These are phyloP conservation scores for Melanerpes aurifrons DNA, from an alignment of 2,113 vertebrate species.

Conservation along the genomic window DNA sequence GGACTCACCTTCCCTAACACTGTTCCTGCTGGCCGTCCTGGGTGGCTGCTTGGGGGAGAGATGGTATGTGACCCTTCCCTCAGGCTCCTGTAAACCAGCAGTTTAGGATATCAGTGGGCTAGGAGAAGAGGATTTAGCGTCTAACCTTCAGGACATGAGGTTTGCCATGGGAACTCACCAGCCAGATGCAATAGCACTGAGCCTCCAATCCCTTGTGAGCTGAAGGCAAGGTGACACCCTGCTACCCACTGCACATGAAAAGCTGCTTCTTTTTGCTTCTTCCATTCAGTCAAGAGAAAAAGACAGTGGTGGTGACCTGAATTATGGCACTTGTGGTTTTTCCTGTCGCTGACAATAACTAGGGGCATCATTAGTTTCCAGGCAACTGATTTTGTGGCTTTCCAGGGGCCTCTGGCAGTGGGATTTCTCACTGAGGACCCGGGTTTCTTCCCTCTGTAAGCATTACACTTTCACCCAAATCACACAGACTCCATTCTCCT, in stretches of 20 bases:
- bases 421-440: neutral
- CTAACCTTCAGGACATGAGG: neutral
- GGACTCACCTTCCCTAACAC: neutral
- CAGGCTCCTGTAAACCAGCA: neutral
- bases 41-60: neutral
- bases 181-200: neutral
- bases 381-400: constrained; percentile 35
- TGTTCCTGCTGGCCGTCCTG: neutral
- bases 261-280: neutral
- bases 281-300: constrained; percentile 19
- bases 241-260: neutral
- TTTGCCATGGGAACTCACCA: constrained; percentile 1
- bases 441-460: neutral
- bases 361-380: constrained; percentile 29
- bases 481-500: neutral
- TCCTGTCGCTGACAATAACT: neutral
- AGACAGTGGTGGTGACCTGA: neutral
- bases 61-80: neutral
- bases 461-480: neutral
- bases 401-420: neutral
- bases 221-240: neutral
- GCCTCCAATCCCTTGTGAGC: neutral
- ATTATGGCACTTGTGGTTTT: constrained; percentile 22
- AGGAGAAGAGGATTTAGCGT: neutral
- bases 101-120: neutral